Conservation (phyloP, 2,113 vertebrate species). For the Cyprinodon tularosa region DNA sequence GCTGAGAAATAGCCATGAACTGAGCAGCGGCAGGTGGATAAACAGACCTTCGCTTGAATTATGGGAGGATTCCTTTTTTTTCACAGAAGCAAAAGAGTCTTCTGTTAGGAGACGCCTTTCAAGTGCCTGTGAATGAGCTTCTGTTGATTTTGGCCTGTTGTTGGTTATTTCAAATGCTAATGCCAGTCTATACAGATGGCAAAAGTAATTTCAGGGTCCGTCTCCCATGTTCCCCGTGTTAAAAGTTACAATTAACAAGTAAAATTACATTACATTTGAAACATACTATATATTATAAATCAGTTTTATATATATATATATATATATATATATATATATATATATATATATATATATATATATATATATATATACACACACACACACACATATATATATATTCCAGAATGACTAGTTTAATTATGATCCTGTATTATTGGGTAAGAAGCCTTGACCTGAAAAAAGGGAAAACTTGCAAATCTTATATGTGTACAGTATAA, state of each 20-base stretch:
- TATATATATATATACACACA: too few species aligned
- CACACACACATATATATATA: not conserved
- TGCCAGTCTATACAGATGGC: constrained; percentile 65
- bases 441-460: not conserved
- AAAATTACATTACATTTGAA: constrained; percentile 49
- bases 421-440: not conserved
- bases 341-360: too few species aligned
- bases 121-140: constrained; percentile 55
- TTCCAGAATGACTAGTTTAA: not conserved
- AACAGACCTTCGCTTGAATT: constrained; percentile 58
- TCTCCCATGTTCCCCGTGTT: constrained; percentile 51
- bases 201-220: constrained; percentile 70
- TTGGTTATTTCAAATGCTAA: constrained; percentile 73
- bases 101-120: constrained; percentile 45
- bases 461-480: not conserved
- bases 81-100: constrained; percentile 21
- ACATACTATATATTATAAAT: not conserved
- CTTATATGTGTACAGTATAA: not conserved
- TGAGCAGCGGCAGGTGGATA: constrained; percentile 65
- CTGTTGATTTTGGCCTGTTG: constrained; percentile 53
- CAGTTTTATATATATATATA: not conserved
- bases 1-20: constrained; percentile 60
- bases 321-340: too few species aligned
- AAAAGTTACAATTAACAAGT: constrained; percentile 55
- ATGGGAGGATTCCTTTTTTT: constrained; percentile 29